Base-by-base conservation (phyloP, 2,888 invertebrate genomes). In the Pseudanteris insignis region DNA sequence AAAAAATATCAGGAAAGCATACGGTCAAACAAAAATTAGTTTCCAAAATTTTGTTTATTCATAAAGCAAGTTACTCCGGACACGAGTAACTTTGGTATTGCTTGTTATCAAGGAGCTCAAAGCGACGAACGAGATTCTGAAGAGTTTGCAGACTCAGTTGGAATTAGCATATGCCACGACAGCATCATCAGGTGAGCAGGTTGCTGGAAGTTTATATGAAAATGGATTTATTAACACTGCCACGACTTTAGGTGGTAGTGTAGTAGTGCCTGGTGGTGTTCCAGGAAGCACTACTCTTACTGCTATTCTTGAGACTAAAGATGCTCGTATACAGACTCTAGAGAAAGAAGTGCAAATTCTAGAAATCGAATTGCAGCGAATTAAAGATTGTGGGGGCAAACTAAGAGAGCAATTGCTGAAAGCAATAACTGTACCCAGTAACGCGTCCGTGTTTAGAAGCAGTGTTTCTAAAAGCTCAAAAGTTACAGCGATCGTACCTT, bases 261-360 rank as follows among this genome's bases (percentile, higher is more conserved):
- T 78, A 29, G 79, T 78, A 28, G 78, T 79, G 44, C 79, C 79
- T 26, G 77, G 77, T 57, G 75, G 72, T 79, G 81, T 84, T 78
- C 83, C 84, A 78, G 81, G 84, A 77, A 85, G 84, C 81, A 89
- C 88, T 81, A 89, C 89, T 70, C 86, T 90, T 81, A 88, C 88
- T 71, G 89, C 89, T 74, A 88, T 90, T 81, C 86, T 90, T 83
- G 90, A 89, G 84, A 90, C 89, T 73, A 89, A 92, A 88, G 92
- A 92, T 83, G 89, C 90, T 76, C 87, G 92, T 81, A 92, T 94
- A 81, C 87, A 89, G 78, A 90, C 90, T 67, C 86, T 94, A 82
- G 93, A 94, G 85, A 89, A 89, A 74, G 91, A 93, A 82, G 86
- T 93, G 72, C 85, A 85, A 72, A 83, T 90, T 79, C 86, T 92